Conservation (phyloP, 2,113 vertebrate species). For the Myiagra hebetior region DNA sequence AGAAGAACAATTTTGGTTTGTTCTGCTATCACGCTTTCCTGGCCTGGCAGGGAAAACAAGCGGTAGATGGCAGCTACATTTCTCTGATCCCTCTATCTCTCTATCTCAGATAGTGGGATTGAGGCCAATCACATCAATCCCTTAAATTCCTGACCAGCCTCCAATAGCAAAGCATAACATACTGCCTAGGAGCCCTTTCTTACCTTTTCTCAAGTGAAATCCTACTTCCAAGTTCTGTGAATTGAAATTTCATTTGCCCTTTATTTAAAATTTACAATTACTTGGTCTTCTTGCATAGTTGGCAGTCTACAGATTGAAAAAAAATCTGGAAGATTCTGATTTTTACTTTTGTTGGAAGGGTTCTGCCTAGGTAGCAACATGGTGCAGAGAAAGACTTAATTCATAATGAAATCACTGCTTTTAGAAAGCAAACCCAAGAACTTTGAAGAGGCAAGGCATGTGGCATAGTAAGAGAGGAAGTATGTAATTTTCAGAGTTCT, state of each 20-base stretch:
- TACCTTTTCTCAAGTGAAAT: not conserved
- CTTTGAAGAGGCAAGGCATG: not conserved
- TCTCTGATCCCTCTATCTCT: not conserved
- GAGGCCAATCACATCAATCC: not conserved
- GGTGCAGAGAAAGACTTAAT: not conserved
- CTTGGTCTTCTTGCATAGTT: not conserved
- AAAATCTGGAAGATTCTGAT: not conserved
- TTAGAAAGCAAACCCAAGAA: not conserved
- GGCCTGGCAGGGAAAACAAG: not conserved
- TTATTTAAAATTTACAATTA: not conserved
- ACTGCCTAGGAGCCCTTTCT: not conserved
- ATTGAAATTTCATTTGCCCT: not conserved
- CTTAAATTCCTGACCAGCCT: not conserved
- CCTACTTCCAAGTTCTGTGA: not conserved
- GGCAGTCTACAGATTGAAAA: not conserved
- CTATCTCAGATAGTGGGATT: not conserved
- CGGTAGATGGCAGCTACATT: not conserved
- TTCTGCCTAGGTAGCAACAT: not conserved
- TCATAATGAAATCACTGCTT: not conserved
- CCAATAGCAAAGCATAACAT: not conserved
- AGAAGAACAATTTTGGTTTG: conserved; percentile 30
- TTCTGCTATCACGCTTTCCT: conserved; percentile 10
- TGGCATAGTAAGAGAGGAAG: not conserved
- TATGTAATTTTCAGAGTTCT: not conserved
- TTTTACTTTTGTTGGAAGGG: not conserved